phyloP scores from a whole-genome alignment of 2,888 invertebrate species.

The Hesperia comma region DNA sequence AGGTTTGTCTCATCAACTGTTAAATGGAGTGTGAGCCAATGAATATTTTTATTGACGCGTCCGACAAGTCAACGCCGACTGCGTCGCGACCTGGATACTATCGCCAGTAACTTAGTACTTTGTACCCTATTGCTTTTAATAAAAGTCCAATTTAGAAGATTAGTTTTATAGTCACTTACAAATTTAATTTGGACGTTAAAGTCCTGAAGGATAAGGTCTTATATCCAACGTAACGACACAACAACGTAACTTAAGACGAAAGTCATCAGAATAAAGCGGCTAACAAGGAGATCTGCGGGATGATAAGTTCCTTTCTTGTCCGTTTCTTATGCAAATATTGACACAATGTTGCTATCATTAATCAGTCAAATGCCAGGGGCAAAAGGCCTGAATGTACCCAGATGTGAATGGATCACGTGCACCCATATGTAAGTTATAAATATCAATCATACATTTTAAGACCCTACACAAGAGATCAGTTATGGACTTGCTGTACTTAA shows the following conservation, averaged over 20 bases:
- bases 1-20: slow-evolving; percentile 75
- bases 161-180: slow-evolving; percentile 4
- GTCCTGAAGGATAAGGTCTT: slow-evolving; percentile 17
- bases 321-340: slow-evolving; percentile 84
- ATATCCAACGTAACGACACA: slow-evolving; percentile 38
- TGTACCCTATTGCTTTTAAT: slow-evolving; percentile 47
- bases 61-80: slow-evolving; percentile 62
- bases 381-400: slow-evolving; percentile 43
- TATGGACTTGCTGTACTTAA: slow-evolving; percentile 21
- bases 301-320: slow-evolving; percentile 75
- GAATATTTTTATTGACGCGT: slow-evolving; percentile 83
- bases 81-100: slow-evolving; percentile 47
- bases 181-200: slow-evolving; percentile 16
- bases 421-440: slow-evolving; percentile 36
- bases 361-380: slow-evolving; percentile 71
- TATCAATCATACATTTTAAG: slow-evolving; percentile 32
- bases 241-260: slow-evolving; percentile 59
- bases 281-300: slow-evolving; percentile 67
- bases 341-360: slow-evolving; percentile 78
- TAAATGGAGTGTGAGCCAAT: slow-evolving; percentile 81
- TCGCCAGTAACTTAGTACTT: slow-evolving; percentile 42
- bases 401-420: slow-evolving; percentile 48
- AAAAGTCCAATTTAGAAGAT: slow-evolving; percentile 48
- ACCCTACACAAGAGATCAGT: slow-evolving; percentile 20
- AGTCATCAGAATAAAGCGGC: slow-evolving; percentile 70